Evolutionary conservation across 2,113 vertebrate genomes (phyloP), one percentile per base, ranked within the genome.

Genomic region (Egretta garzetta): DNA sequence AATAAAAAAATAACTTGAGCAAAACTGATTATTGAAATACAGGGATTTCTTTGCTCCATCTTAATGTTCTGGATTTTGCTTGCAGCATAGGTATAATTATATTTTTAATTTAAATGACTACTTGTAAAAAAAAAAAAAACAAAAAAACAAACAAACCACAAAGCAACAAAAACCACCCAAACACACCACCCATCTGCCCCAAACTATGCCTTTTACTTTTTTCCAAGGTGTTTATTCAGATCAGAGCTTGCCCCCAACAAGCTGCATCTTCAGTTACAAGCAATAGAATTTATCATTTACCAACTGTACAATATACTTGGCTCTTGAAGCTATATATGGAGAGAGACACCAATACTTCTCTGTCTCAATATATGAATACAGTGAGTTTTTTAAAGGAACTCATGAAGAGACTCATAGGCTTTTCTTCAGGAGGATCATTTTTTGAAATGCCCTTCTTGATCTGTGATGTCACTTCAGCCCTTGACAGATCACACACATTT

Each of bases 341-440:
- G 7, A 64, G 8, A 86, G 32, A 43, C 15, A 47, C 0, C 0
- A 84, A 71, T 22, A 52, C 6, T n/a, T 80, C 5, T 84, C 41
- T 85, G 4, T 55, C 22, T 62, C 41, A 37, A 41, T 14, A 75
- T 7, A 72, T 1, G 1, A 93, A 24, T 28, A 53, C 7, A 64
- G 24, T 6, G 22, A 3, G 20, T 55, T 45, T 28, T 53, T 53
- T 43, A 3, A 79, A 88, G 30, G 68, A 75, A 45, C 8, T 53
- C 30, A 85, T 8, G 10, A 64, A 56, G 8, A 81, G 4, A n/a
- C 5, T 47, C 45, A 75, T 0, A 4, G 33, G 27, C 10, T 91
- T 91, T 87, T 92, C 58, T 88, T 76, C 63, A 86, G 23, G 55
- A 76, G 67, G 20, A 12, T 18, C 0, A 26, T 45, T 70, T 92